phyloP scores from a whole-genome alignment of 2,888 invertebrate genomes.

The Drosophila rubida region DNA sequence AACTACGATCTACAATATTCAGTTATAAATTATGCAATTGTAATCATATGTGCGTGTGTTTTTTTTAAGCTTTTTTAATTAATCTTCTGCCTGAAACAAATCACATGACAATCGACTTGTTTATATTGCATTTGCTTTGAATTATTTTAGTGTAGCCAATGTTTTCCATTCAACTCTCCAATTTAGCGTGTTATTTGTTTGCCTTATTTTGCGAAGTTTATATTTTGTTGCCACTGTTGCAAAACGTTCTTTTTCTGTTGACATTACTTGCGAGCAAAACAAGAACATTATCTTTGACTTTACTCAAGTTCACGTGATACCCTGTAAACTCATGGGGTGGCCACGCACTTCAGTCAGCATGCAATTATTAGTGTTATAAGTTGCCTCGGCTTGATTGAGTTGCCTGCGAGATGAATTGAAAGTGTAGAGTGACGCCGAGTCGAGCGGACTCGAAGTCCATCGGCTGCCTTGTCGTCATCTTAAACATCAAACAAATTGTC shows the following conservation, averaged over 20 bases:
- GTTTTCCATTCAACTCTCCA: no score
- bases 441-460: no score
- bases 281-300: background rate
- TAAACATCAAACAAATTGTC: constrained; percentile 25
- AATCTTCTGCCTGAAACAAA: background rate
- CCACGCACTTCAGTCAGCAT: background rate
- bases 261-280: background rate
- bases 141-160: background rate
- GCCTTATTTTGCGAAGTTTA: no score
- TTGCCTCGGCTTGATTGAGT: no score
- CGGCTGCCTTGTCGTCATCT: background rate
- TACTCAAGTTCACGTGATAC: background rate
- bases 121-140: background rate
- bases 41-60: background rate
- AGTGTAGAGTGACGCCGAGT: background rate
- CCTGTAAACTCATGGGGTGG: background rate
- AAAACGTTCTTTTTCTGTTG: no score
- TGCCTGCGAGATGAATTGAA: background rate
- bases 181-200: no score
- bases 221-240: no score
- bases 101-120: background rate
- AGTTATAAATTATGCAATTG: constrained; percentile 11
- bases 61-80: background rate
- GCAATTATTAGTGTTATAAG: no score
- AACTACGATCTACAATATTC: constrained; percentile 4